A percentile compares a stretch with the other conserved stretches of the same genome.
Evolutionary conservation across 1,140 invertebrate genomes (phyloP).

Genomic region (Drosophila jambulina): DNA sequence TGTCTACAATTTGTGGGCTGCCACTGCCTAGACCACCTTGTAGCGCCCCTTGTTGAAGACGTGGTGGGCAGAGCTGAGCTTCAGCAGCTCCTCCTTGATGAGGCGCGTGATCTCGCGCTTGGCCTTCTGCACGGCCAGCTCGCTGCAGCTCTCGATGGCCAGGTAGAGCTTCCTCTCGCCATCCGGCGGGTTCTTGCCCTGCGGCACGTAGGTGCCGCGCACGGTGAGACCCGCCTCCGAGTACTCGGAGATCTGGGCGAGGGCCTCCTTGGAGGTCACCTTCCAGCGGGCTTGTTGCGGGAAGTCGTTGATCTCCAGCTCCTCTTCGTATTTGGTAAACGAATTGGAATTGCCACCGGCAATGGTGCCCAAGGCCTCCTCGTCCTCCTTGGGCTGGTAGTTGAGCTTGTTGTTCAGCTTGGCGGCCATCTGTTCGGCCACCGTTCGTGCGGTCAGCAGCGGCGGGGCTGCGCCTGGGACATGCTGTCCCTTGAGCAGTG

Average conservation of each 20-base stretch:
- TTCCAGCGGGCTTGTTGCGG: conserved; percentile 99
- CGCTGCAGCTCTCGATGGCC: conserved; percentile 99
- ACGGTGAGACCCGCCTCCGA: conserved; percentile 99
- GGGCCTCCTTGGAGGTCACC: conserved; percentile 99
- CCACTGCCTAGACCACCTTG: conserved; percentile 94
- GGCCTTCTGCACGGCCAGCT: conserved; percentile 98
- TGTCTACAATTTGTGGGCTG: not conserved
- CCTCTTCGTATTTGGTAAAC: conserved; percentile 98
- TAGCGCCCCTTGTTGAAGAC: conserved; percentile 96
- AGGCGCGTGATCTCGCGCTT: conserved; percentile 99
- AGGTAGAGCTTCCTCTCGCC: conserved; percentile 98
- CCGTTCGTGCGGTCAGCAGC: conserved; percentile 94
- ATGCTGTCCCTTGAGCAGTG: conserved; percentile 92
- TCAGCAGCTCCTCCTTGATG: conserved; percentile 98
- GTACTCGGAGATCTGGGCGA: conserved; percentile 99
- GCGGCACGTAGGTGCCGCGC: conserved; percentile 97
- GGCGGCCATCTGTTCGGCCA: conserved; percentile 97
- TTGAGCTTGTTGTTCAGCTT: conserved; percentile 98
- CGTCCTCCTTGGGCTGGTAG: conserved; percentile 96
- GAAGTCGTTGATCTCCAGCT: conserved; percentile 99
- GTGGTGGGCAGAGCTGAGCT: conserved; percentile 94
- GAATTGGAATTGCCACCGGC: conserved; percentile 89
- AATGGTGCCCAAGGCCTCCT: conserved; percentile 89
- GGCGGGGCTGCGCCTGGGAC: conserved; percentile 88
- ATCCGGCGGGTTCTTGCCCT: conserved; percentile 95